phyloP scores from a whole-genome alignment of 2,113 vertebrate species.

The Choloepus hoffmanni region DNA sequence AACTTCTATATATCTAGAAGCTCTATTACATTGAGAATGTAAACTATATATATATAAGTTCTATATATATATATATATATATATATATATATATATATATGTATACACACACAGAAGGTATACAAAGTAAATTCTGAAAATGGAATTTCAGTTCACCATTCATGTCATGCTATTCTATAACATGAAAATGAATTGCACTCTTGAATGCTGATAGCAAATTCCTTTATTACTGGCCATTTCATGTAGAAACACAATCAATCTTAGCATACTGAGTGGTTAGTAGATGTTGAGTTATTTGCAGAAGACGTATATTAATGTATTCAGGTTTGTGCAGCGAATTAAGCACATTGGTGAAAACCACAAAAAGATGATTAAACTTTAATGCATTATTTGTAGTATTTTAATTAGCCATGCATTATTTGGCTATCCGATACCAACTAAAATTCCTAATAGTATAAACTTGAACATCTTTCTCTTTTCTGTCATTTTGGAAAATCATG shows the following conservation, averaged over 20 bases:
- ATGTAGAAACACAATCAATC: conserved; percentile 68
- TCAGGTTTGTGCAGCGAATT: conserved; percentile 73
- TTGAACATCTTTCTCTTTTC: neutral
- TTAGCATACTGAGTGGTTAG: conserved; percentile 56
- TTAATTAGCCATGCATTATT: conserved; percentile 75
- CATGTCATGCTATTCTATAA: conserved; percentile 38
- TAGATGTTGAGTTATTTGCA: conserved; percentile 80
- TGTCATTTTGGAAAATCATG: conserved; percentile 6
- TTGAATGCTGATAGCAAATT: conserved; percentile 71
- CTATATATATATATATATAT: too few relatives aligned
- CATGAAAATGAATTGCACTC: conserved; percentile 74
- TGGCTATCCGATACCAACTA: conserved; percentile 45
- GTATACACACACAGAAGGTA: neutral
- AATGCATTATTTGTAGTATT: conserved; percentile 70
- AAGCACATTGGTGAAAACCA: conserved; percentile 50
- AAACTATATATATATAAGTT: too few relatives aligned
- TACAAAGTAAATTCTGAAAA: conserved; percentile 54
- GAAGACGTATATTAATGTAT: conserved; percentile 73
- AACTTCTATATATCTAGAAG: too few relatives aligned
- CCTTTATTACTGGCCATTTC: conserved; percentile 74
- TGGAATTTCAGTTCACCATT: conserved; percentile 65
- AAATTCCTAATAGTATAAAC: conserved; percentile 35
- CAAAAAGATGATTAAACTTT: conserved; percentile 61
- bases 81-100: too few relatives aligned
- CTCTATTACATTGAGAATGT: too few relatives aligned